Evolutionary conservation across 2,797 vertebrate genomes (phyloP), one percentile per base, ranked within the genome.

Genomic region (Miichthys miiuy): DNA sequence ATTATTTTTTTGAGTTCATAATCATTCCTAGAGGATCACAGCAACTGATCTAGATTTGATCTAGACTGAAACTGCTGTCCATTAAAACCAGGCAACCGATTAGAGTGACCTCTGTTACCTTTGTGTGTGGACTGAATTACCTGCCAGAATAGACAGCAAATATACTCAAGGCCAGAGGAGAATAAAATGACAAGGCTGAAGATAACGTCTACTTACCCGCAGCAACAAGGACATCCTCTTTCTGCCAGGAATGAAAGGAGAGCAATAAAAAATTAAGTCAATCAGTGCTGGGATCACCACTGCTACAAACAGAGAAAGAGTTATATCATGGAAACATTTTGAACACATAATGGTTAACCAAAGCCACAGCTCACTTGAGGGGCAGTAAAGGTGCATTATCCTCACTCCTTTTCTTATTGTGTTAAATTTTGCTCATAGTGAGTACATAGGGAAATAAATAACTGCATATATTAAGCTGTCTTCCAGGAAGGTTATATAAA

Each of bases 211-310:
- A 95, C 95, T 96, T 96, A 96, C 95, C 95, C 61, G 67, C 68
- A 82, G 91, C 81, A 82, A 94, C 85, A 79, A 92, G 62, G 75
- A 27, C 38, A 69, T 94, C 88, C 92, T 95, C 94, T 90, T 92
- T 96, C 96, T 96, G 94, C 90, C 93, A 81, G 88, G 87, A 90
- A 88, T 75, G 70, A 92, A 91, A 90, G 86, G 75, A 93, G 83
- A 95, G 90, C 89, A 88, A 89, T 84, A 88, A 77, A 93, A 38
- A 92, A 89, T 92, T 60, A 87, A 93, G 83, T 93, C 73, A 92
- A 75, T 87, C 79, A 86, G 77, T 84, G 68, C 74, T 85, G 50
- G 55, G 48, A 65, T 76, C 69, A 88, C 58, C 58, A 70, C 78
- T 61, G 57, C 71, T 87, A 81, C 75, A 91, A 89, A 91, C 42